Percentiles rank a stretch among this genome's conserved stretches.
phyloP scores from a whole-genome alignment of 2,113 vertebrate genomes.

The Verasper variegatus region DNA sequence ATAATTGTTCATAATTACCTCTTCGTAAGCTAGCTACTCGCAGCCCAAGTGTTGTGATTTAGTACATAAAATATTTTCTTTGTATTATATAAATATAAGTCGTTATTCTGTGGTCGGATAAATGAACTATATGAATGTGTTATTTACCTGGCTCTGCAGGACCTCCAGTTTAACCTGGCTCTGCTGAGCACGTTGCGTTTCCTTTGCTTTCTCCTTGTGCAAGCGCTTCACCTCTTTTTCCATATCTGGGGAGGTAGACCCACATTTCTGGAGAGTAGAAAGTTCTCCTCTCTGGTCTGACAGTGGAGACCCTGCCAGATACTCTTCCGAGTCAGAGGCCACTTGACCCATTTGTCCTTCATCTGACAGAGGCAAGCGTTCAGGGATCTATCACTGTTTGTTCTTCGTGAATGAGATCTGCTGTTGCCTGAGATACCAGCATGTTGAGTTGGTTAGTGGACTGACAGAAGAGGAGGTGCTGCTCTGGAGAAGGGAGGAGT shows the following conservation, averaged over 20 bases:
- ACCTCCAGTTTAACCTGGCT: slow-evolving; percentile 78
- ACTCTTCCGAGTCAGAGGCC: slow-evolving; percentile 30
- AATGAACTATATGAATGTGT: background rate
- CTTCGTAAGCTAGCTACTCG: background rate
- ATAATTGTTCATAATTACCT: too few relatives aligned
- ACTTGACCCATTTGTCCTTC: background rate
- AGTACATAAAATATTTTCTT: background rate
- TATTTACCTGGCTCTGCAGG: slow-evolving; percentile 79
- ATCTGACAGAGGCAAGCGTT: background rate
- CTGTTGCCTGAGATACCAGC: slow-evolving; percentile 59
- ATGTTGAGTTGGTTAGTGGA: slow-evolving; percentile 72
- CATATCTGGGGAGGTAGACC: slow-evolving; percentile 23
- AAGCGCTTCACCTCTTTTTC: slow-evolving; percentile 71
- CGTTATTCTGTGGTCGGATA: background rate
- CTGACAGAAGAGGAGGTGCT: slow-evolving; percentile 68
- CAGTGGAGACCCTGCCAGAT: background rate
- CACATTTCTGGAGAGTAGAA: slow-evolving; percentile 3
- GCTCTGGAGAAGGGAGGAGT: slow-evolving; percentile 57
- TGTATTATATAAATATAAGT: background rate
- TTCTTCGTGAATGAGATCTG: slow-evolving; percentile 48
- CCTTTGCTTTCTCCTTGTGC: slow-evolving; percentile 62
- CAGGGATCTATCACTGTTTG: slow-evolving; percentile 11
- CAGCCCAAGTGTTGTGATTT: background rate
- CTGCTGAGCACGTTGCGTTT: slow-evolving; percentile 68
- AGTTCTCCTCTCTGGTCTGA: slow-evolving; percentile 2